A percentile compares a stretch with the other conserved stretches of the same genome.
Evolutionary conservation across 2,113 vertebrate genomes (phyloP).

Genomic region (Heloderma charlesbogerti): DNA sequence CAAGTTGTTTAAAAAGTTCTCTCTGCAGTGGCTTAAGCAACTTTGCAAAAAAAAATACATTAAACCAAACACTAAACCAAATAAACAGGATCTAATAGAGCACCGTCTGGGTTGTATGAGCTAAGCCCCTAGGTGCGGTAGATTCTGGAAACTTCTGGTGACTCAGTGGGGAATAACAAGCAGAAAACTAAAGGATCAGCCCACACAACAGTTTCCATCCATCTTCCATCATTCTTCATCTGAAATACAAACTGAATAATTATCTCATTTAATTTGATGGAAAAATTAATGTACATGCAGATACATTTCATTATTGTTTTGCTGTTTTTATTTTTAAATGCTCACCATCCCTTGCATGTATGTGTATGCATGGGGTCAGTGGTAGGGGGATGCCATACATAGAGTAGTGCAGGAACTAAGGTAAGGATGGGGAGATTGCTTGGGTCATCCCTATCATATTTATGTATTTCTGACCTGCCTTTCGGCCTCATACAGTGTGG

Average conservation of each 20-base stretch:
- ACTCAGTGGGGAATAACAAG: constrained; percentile 80
- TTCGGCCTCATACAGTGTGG: too few relatives aligned
- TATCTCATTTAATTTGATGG: constrained; percentile 68
- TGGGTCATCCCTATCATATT: not conserved
- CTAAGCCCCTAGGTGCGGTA: constrained; percentile 80
- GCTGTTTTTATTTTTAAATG: not conserved
- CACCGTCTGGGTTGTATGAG: constrained; percentile 75
- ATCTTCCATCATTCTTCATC: constrained; percentile 76
- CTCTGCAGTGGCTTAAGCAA: constrained; percentile 9
- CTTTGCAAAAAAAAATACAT: constrained; percentile 47
- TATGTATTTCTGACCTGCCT: not conserved
- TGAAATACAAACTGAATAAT: constrained; percentile 76
- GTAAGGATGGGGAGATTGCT: not conserved
- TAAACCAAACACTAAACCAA: constrained; percentile 39
- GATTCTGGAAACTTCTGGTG: constrained; percentile 80
- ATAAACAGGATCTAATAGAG: constrained; percentile 70
- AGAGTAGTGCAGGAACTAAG: not conserved
- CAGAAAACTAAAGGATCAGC: constrained; percentile 77
- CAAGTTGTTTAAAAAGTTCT: not conserved
- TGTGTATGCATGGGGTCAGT: not conserved
- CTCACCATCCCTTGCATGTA: not conserved
- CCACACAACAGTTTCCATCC: constrained; percentile 80
- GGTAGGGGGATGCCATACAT: not conserved
- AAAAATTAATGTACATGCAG: constrained; percentile 40
- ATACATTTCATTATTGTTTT: not conserved